A percentile compares a stretch with the other conserved stretches of the same genome.
phyloP scores from a whole-genome alignment of 1,140 invertebrate species.

The Drosophila busckii region DNA sequence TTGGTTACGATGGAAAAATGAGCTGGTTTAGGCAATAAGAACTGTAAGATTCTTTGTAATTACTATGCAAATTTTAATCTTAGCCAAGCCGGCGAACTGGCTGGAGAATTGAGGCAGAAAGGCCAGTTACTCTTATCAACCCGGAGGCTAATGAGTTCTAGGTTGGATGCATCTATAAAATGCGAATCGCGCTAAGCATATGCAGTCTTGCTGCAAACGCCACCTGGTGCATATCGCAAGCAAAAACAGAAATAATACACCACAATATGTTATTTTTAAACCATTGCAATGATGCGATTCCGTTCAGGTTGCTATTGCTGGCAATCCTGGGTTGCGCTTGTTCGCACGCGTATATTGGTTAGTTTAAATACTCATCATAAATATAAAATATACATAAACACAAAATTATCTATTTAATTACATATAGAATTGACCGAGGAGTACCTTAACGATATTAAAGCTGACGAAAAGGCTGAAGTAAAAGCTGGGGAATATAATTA shows the following conservation, averaged over 20 bases:
- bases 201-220: slow-evolving; percentile 37
- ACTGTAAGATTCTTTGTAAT: slow-evolving; percentile 33
- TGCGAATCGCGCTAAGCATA: not conserved
- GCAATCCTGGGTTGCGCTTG: not conserved
- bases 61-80: slow-evolving; percentile 49
- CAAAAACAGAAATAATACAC: not conserved
- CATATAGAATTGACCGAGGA: slow-evolving; percentile 21
- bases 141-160: slow-evolving; percentile 14
- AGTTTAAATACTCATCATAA: not conserved
- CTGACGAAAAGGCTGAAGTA: slow-evolving; percentile 18
- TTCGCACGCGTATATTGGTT: slow-evolving; percentile 16
- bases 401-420: not conserved
- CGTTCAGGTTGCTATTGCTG: slow-evolving; percentile 13
- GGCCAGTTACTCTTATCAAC: slow-evolving; percentile 22
- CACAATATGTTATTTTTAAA: slow-evolving; percentile 14
- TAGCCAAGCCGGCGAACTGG: slow-evolving; percentile 8
- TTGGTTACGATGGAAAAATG: slow-evolving; percentile 20
- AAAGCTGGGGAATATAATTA: slow-evolving; percentile 51
- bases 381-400: not conserved
- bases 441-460: slow-evolving; percentile 28
- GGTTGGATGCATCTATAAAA: slow-evolving; percentile 40
- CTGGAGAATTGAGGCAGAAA: not conserved
- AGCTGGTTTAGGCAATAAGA: slow-evolving; percentile 44
- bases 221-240: slow-evolving; percentile 23
- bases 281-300: not conserved